Conservation (phyloP, 2,797 vertebrate species). For the Acropternis orthonyx region DNA sequence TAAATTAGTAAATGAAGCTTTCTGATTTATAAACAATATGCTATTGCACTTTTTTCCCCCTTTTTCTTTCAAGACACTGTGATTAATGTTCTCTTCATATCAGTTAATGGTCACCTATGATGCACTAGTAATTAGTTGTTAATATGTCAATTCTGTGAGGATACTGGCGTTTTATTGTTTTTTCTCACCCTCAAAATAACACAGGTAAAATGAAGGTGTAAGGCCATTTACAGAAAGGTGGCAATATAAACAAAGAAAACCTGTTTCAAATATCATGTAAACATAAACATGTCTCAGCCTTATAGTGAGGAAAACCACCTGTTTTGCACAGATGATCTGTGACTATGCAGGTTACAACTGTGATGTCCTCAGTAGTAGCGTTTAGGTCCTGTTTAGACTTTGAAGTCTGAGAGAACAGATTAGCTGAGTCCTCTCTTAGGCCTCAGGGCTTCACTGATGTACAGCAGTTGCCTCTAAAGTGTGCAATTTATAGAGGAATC, state of each 20-base stretch:
- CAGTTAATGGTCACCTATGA: not conserved
- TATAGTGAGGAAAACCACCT: not conserved
- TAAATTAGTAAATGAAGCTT: conserved; percentile 8
- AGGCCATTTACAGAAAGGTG: not conserved
- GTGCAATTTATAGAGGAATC: not conserved
- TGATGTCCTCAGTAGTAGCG: not conserved
- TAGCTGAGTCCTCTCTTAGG: not conserved
- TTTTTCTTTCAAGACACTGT: not conserved
- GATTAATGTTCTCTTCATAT: not conserved
- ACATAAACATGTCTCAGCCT: not conserved
- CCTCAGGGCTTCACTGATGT: not conserved
- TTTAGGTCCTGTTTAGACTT: not conserved
- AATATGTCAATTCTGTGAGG: not conserved
- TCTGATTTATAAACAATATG: not conserved
- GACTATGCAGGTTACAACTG: not conserved
- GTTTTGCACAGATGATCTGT: not conserved
- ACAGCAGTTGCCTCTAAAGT: not conserved
- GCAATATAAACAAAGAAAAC: not conserved
- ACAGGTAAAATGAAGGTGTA: not conserved
- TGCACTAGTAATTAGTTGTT: not conserved
- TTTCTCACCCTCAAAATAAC: not conserved
- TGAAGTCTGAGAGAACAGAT: not conserved
- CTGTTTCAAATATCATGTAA: not conserved
- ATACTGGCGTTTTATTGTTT: not conserved
- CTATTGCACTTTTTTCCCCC: not conserved